A percentile compares a stretch with the other conserved stretches of the same genome.
Conservation (phyloP, 2,888 invertebrate genomes). For the Tenthredo livida region DNA sequence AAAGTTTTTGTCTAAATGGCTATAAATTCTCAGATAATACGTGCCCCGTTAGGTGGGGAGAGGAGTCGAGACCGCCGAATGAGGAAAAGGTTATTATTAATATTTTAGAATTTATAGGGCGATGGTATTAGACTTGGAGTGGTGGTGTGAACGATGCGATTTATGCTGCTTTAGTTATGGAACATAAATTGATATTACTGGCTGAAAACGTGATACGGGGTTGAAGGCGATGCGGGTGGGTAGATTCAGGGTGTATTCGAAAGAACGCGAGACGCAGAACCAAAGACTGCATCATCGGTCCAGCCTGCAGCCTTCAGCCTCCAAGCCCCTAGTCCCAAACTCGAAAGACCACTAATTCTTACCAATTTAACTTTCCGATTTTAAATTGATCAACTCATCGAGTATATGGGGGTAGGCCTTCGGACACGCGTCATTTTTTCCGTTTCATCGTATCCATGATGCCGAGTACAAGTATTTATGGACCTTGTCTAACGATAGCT, state of each 20-base stretch:
- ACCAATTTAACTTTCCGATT: slow-evolving; percentile 52
- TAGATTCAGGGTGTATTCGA: slow-evolving; percentile 30
- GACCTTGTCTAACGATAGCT: slow-evolving; percentile 28
- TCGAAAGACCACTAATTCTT: slow-evolving; percentile 20
- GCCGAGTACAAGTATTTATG: background rate
- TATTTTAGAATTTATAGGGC: slow-evolving; percentile 67
- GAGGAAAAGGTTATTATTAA: slow-evolving; percentile 66
- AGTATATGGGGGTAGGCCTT: slow-evolving; percentile 48
- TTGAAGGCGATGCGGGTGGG: slow-evolving; percentile 51
- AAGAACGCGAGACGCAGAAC: slow-evolving; percentile 26
- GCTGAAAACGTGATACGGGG: slow-evolving; percentile 52
- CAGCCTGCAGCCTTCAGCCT: slow-evolving; percentile 16
- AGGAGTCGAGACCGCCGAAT: slow-evolving; percentile 55
- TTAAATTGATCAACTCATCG: slow-evolving; percentile 51
- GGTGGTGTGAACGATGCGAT: slow-evolving; percentile 61
- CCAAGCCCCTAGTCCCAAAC: background rate
- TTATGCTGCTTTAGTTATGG: slow-evolving; percentile 59
- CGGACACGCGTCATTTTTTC: slow-evolving; percentile 39
- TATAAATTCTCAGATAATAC: slow-evolving; percentile 71
- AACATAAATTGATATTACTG: slow-evolving; percentile 64
- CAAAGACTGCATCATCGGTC: slow-evolving; percentile 38
- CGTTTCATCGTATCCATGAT: background rate
- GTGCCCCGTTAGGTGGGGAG: slow-evolving; percentile 51
- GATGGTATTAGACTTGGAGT: slow-evolving; percentile 57
- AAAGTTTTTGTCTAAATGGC: slow-evolving; percentile 66